A percentile compares a stretch with the other conserved stretches of the same genome.
Evolutionary conservation across 2,113 vertebrate species (phyloP).

Genomic region (Pleuronectes platessa): DNA sequence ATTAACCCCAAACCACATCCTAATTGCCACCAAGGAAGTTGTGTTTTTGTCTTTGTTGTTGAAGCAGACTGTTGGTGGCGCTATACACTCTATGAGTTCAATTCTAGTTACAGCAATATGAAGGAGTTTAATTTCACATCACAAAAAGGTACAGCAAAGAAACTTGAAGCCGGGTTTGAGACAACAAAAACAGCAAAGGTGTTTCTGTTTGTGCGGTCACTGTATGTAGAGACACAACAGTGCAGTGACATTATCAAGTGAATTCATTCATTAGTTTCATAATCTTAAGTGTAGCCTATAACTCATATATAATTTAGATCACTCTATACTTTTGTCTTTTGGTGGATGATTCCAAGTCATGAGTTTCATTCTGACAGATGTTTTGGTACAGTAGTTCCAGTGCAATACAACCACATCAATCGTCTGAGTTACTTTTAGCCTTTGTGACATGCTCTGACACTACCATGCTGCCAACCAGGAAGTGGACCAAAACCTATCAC

Average conservation of each 20-base stretch:
- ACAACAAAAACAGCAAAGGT: neutral
- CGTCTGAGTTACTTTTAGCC: conserved; percentile 51
- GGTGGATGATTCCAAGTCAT: conserved; percentile 2
- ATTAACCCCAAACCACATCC: conserved; percentile 1
- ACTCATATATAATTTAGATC: neutral
- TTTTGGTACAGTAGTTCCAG: conserved; percentile 16
- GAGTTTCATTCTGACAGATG: neutral
- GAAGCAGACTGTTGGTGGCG: no score
- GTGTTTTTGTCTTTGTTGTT: no score
- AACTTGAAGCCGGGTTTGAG: neutral
- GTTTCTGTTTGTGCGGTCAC: neutral
- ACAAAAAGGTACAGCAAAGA: neutral
- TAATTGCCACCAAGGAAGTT: no score
- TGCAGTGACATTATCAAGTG: no score
- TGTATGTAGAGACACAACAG: neutral
- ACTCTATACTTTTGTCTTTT: neutral
- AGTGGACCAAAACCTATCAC: conserved; percentile 58
- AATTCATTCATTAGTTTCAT: neutral
- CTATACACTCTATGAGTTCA: neutral
- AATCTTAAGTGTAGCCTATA: neutral
- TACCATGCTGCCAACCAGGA: conserved; percentile 62
- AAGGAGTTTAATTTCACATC: neutral
- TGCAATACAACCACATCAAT: conserved; percentile 57
- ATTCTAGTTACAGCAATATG: neutral
- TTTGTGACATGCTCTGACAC: conserved; percentile 50